phyloP scores from a whole-genome alignment of 2,113 vertebrate species.

The Dascyllus trimaculatus region DNA sequence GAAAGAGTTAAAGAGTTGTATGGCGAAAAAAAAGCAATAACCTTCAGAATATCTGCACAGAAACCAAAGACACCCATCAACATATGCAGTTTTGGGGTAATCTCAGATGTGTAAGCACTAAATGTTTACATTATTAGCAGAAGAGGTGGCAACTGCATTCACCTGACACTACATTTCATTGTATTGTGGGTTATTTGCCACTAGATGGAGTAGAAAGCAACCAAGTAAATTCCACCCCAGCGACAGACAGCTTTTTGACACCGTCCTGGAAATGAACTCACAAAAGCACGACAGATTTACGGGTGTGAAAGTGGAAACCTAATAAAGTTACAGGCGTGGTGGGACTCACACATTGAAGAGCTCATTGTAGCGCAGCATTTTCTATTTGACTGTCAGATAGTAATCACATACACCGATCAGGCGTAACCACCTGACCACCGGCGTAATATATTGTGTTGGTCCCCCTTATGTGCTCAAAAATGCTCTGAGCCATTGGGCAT shows the following conservation, averaged over 20 bases:
- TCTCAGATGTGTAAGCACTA: background rate
- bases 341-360: no score
- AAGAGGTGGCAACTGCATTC: background rate
- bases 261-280: background rate
- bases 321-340: no score
- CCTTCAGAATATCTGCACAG: no score
- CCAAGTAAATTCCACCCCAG: background rate
- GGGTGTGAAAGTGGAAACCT: background rate
- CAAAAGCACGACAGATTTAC: background rate
- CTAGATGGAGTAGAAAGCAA: conserved; percentile 60
- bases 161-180: background rate
- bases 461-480: no score
- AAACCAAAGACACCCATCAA: no score
- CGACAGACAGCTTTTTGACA: background rate
- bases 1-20: no score
- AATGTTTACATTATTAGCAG: background rate
- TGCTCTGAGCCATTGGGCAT: no score
- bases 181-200: conserved; percentile 33
- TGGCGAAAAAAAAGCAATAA: no score
- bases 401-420: no score
- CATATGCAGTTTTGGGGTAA: no score
- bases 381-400: background rate
- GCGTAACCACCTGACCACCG: no score
- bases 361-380: background rate
- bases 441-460: no score